phyloP scores from a whole-genome alignment of 2,113 vertebrate species.

The Cochlearius cochlearius region DNA sequence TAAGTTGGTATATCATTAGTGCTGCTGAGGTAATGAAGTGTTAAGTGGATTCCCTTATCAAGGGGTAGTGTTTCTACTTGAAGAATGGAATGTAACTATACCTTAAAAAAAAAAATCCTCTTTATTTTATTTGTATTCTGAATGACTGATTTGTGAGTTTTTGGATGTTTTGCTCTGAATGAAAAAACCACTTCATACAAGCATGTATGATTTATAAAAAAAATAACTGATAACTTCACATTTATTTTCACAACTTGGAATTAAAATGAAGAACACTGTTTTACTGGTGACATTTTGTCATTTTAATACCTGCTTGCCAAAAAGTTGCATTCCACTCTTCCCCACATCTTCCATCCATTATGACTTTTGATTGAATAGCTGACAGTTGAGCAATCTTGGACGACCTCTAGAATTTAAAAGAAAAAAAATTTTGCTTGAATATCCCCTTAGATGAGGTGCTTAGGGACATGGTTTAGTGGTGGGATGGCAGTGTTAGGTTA shows the following conservation, averaged over 20 bases:
- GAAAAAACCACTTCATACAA: not conserved
- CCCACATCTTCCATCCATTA: not conserved
- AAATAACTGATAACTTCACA: not conserved
- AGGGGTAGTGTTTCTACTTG: not conserved
- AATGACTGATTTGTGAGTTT: not conserved
- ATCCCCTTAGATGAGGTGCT: too few relatives aligned
- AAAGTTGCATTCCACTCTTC: not conserved
- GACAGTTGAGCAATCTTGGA: not conserved
- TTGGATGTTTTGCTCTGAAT: not conserved
- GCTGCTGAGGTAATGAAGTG: not conserved
- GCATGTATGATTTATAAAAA: not conserved
- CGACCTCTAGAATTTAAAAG: not conserved
- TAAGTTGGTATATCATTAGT: not conserved
- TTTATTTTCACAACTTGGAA: not conserved
- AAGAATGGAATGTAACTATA: not conserved
- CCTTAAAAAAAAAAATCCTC: not conserved
- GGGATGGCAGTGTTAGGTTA: too few relatives aligned
- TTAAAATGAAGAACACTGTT: not conserved
- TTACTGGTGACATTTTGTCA: conserved; percentile 10
- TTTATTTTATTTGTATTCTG: not conserved
- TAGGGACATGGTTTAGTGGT: too few relatives aligned
- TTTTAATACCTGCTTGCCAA: conserved; percentile 12
- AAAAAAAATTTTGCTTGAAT: not conserved
- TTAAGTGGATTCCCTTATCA: not conserved
- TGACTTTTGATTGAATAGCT: not conserved